Conservation (phyloP, 2,888 invertebrate species). For the Microctonus aethiopoides region DNA sequence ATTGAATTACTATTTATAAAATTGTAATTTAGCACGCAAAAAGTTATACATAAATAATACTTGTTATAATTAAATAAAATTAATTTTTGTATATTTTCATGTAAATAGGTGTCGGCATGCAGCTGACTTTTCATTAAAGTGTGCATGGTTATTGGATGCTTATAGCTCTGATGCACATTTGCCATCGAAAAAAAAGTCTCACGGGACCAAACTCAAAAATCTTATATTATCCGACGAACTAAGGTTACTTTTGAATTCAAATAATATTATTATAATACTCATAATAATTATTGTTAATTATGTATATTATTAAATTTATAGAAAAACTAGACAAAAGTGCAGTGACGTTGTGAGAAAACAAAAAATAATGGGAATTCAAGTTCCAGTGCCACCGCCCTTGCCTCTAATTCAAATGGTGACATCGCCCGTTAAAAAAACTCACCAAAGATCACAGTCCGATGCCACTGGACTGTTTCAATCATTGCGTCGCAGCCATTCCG, state of each 20-base stretch:
- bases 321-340: conserved; percentile 61
- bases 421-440: conserved; percentile 77
- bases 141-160: conserved; percentile 96
- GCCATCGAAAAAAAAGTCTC: conserved; percentile 78
- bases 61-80: conserved; percentile 27
- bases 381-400: conserved; percentile 62
- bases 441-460: conserved; percentile 84
- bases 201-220: conserved; percentile 80
- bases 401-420: conserved; percentile 60
- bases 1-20: no score
- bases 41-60: neutral
- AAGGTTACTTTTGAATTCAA: conserved; percentile 50
- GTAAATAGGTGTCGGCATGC: conserved; percentile 85
- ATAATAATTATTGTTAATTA: neutral
- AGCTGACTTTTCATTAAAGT: conserved; percentile 94
- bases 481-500: conserved; percentile 66
- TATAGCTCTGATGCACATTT: conserved; percentile 82
- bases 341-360: conserved; percentile 58
- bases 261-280: neutral
- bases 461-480: conserved; percentile 78
- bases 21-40: neutral
- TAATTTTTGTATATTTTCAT: conserved; percentile 42
- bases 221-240: conserved; percentile 80
- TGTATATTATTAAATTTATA: neutral
- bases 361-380: conserved; percentile 58